Percentiles rank a stretch among this genome's conserved stretches.
Conservation (phyloP, 1,140 invertebrate genomes). For the Drosophila orena region DNA sequence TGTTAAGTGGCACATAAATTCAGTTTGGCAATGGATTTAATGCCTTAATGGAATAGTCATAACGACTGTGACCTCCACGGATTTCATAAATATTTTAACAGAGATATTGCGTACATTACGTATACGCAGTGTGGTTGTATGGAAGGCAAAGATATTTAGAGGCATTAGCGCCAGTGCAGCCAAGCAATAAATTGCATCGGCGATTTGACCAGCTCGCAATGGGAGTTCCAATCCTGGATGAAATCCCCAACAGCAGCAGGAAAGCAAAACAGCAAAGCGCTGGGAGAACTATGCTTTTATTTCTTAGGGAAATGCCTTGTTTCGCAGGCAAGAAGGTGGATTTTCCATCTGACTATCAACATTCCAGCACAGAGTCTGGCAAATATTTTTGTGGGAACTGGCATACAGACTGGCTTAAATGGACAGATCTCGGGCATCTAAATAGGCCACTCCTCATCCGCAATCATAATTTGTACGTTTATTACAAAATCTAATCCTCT, state of each 20-base stretch:
- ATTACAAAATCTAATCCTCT: conserved; percentile 42
- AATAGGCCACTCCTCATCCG: conserved; percentile 4
- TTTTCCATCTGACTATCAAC: conserved; percentile 24
- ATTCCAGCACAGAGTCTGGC: conserved; percentile 1
- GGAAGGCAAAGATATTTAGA: conserved; percentile 46
- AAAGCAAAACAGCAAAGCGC: no score
- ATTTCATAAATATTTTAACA: conserved; percentile 38
- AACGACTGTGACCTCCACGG: conserved; percentile 12
- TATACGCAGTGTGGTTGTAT: conserved; percentile 44
- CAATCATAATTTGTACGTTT: conserved; percentile 29
- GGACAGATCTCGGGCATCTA: conserved; percentile 5
- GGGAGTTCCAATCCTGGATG: not conserved
- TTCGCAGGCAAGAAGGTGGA: conserved; percentile 1
- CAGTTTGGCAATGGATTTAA: conserved; percentile 21
- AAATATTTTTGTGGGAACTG: conserved; percentile 18
- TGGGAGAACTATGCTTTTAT: not conserved
- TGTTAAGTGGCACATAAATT: conserved; percentile 9
- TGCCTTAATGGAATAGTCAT: conserved; percentile 41
- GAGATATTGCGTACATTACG: conserved; percentile 26
- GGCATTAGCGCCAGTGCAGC: conserved; percentile 55
- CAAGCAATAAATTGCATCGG: conserved; percentile 60
- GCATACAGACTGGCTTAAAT: conserved; percentile 4
- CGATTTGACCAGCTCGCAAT: conserved; percentile 26
- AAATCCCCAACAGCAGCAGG: no score
- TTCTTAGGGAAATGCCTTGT: not conserved